These are phyloP conservation scores for Hyperoplus lanceolatus DNA, from an alignment of 2,797 vertebrate genomes.

Conservation along the genomic window DNA sequence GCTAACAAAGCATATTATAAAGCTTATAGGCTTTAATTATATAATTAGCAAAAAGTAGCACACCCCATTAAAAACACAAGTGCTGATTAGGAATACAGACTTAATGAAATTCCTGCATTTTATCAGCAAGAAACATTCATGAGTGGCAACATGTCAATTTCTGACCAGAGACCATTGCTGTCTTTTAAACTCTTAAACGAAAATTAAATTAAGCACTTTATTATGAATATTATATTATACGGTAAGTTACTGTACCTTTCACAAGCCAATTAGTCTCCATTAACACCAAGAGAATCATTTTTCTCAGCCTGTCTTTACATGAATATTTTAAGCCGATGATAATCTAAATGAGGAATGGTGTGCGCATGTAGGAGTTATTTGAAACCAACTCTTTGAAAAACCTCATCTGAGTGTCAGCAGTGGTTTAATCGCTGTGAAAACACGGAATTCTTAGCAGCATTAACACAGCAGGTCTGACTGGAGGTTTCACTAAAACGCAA, in stretches of 20 bases:
- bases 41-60: neutral
- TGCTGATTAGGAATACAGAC: neutral
- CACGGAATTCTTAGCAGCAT: conserved; percentile 60
- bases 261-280: neutral
- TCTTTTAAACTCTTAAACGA: neutral
- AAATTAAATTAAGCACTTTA: neutral
- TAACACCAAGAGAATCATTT: neutral
- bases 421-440: conserved; percentile 58
- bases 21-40: too few relatives aligned
- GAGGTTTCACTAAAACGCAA: conserved; percentile 59
- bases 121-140: neutral
- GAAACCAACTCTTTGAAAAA: neutral
- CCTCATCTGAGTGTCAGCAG: conserved; percentile 19
- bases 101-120: conserved; percentile 1
- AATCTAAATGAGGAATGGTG: neutral
- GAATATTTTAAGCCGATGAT: neutral
- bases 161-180: neutral
- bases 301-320: neutral
- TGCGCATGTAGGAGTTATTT: neutral
- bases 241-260: neutral
- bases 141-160: neutral
- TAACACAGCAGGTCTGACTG: conserved; percentile 26
- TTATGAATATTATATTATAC: neutral
- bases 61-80: neutral
- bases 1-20: too few relatives aligned